phyloP scores from a whole-genome alignment of 2,113 vertebrate species.

The Albula goreensis region DNA sequence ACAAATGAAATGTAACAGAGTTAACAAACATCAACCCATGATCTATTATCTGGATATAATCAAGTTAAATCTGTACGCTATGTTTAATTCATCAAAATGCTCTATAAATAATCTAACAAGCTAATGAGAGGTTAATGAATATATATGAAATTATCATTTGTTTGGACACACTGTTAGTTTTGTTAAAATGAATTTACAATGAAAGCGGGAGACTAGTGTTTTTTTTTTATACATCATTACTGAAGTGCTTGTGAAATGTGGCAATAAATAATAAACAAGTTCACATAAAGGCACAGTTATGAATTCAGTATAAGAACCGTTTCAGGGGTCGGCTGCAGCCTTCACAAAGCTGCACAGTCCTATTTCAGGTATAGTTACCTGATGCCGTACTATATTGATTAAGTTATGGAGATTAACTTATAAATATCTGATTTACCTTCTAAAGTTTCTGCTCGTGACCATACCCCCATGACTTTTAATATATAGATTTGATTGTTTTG shows the following conservation, averaged over 20 bases:
- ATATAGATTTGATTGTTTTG: slow-evolving; percentile 71
- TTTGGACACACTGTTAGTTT: slow-evolving; percentile 42
- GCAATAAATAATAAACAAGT: slow-evolving; percentile 48
- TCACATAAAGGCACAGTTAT: slow-evolving; percentile 72
- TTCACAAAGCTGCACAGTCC: slow-evolving; percentile 62
- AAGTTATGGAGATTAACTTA: slow-evolving; percentile 72
- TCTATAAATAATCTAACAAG: slow-evolving; percentile 29
- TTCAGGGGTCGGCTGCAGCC: slow-evolving; percentile 45
- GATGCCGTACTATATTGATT: slow-evolving; percentile 80
- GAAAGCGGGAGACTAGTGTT: slow-evolving; percentile 47
- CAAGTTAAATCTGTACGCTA: slow-evolving; percentile 44
- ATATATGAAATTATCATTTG: slow-evolving; percentile 24
- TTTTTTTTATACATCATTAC: slow-evolving; percentile 38
- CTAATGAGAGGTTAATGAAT: slow-evolving; percentile 44
- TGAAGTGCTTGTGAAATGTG: slow-evolving; percentile 54
- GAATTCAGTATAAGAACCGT: slow-evolving; percentile 53
- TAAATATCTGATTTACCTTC: slow-evolving; percentile 73
- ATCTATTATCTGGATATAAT: slow-evolving; percentile 35
- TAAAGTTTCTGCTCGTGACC: slow-evolving; percentile 68
- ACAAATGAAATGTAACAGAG: slow-evolving; percentile 26
- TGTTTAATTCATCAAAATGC: slow-evolving; percentile 40
- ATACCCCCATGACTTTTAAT: slow-evolving; percentile 75
- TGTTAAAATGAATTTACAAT: slow-evolving; percentile 54
- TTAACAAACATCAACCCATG: slow-evolving; percentile 20
- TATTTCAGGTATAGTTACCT: slow-evolving; percentile 49